Evolutionary conservation across 2,888 invertebrate species (phyloP).

Genomic region (Alentia gelatinosa): DNA sequence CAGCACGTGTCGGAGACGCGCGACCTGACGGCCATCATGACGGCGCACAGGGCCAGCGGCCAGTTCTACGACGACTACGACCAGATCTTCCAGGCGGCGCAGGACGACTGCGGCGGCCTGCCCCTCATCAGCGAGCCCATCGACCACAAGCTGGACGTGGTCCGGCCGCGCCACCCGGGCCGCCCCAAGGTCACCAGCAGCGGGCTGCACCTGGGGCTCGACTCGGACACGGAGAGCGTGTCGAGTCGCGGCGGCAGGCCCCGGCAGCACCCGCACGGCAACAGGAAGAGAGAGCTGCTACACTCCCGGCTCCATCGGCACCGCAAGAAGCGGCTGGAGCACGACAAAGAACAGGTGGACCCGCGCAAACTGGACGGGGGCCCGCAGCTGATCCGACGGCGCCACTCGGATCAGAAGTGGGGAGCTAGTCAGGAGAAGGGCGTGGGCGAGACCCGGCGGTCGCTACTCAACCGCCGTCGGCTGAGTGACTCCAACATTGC

Average conservation of each 20-base stretch:
- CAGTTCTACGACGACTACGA: conserved; percentile 53
- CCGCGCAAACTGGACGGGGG: neutral
- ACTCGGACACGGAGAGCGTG: neutral
- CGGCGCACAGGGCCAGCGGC: neutral
- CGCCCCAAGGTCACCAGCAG: neutral
- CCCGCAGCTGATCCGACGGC: neutral
- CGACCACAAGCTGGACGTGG: conserved; percentile 33
- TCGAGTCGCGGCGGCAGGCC: neutral
- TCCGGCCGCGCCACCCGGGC: neutral
- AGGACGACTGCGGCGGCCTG: neutral
- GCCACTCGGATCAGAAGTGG: conserved; percentile 37
- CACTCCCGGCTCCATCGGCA: conserved; percentile 18
- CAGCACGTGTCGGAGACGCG: neutral
- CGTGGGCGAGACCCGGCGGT: neutral
- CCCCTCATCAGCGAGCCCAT: conserved; percentile 43
- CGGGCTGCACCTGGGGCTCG: neutral
- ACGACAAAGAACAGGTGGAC: conserved; percentile 42
- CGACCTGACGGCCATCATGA: neutral
- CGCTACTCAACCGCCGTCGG: neutral
- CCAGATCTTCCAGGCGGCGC: neutral
- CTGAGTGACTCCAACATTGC: conserved; percentile 39
- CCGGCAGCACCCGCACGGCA: neutral
- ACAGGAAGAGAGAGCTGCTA: neutral
- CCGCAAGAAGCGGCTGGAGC: neutral
- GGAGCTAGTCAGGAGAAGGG: neutral